A percentile compares a stretch with the other conserved stretches of the same genome.
Evolutionary conservation across 1,140 invertebrate genomes (phyloP).

Genomic region (Odontomachus brunneus): DNA sequence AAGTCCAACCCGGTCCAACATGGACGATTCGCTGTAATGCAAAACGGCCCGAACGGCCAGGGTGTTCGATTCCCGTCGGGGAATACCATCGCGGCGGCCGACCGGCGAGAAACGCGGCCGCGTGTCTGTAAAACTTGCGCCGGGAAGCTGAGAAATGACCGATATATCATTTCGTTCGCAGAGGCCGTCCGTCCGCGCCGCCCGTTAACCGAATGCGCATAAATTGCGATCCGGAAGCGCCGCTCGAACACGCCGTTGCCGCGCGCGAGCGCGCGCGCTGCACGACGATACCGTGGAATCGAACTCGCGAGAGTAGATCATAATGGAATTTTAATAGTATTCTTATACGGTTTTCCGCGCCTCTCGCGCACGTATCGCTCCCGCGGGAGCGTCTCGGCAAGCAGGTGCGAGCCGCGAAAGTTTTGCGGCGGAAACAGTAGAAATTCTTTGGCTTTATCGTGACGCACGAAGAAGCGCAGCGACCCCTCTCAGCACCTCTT

Average conservation of each 20-base stretch:
- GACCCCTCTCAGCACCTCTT: neutral
- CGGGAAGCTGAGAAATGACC: constrained; percentile 63
- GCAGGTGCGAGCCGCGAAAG: constrained; percentile 18
- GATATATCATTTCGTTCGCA: constrained; percentile 70
- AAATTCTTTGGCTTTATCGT: neutral
- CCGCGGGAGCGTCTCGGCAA: constrained; percentile 52
- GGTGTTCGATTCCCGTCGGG: constrained; percentile 65
- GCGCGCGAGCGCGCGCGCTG: neutral
- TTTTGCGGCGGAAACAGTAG: constrained; percentile 13
- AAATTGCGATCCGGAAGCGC: constrained; percentile 63
- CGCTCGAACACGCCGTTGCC: constrained; percentile 23
- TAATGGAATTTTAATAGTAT: constrained; percentile 80
- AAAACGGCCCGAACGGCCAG: constrained; percentile 42
- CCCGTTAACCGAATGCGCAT: constrained; percentile 69
- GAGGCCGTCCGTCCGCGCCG: constrained; percentile 35
- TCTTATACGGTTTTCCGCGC: constrained; percentile 70
- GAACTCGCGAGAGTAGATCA: constrained; percentile 69
- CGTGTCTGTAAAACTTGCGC: constrained; percentile 55
- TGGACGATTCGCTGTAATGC: constrained; percentile 64
- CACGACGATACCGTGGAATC: constrained; percentile 54
- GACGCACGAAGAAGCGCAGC: neutral
- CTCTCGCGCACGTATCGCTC: constrained; percentile 71
- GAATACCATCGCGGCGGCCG: constrained; percentile 20
- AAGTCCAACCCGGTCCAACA: constrained; percentile 69
- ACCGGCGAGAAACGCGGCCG: constrained; percentile 15